A percentile compares a stretch with the other conserved stretches of the same genome.
Evolutionary conservation across 2,888 invertebrate species (phyloP).

Genomic region (Yponomeuta evonymella): DNA sequence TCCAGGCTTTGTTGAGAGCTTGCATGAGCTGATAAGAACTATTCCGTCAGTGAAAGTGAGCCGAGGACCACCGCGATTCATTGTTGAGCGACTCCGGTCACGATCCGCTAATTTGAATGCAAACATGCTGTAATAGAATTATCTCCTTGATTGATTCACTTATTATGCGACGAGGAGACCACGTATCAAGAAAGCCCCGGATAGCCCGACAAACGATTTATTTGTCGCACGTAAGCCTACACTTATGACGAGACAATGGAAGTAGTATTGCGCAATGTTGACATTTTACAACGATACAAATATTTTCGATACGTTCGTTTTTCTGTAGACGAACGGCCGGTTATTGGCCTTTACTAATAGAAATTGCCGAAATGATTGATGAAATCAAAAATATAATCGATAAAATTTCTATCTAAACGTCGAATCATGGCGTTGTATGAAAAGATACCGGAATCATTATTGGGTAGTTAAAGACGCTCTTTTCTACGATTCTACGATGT

Average conservation of each 20-base stretch:
- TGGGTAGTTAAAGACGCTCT: conserved; percentile 10
- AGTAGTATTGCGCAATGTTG: conserved; percentile 55
- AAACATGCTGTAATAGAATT: conserved; percentile 54
- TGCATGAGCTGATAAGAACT: conserved; percentile 29
- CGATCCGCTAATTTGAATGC: conserved; percentile 58
- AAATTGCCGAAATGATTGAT: conserved; percentile 16
- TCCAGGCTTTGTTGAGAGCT: conserved; percentile 12
- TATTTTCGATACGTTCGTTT: conserved; percentile 11
- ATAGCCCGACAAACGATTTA: conserved; percentile 29
- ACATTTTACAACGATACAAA: conserved; percentile 4
- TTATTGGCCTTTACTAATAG: conserved; percentile 9
- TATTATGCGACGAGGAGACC: conserved; percentile 51
- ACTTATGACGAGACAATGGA: conserved; percentile 44
- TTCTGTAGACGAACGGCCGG: background rate
- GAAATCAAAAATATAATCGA: conserved; percentile 16
- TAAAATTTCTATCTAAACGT: conserved; percentile 14
- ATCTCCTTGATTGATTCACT: conserved; percentile 63
- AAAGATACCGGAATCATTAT: conserved; percentile 4
- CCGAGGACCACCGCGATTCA: conserved; percentile 31
- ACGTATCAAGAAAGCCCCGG: conserved; percentile 46
- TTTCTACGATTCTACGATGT: conserved; percentile 6
- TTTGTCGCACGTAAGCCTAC: conserved; percentile 48
- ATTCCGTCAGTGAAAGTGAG: conserved; percentile 39
- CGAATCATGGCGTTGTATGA: conserved; percentile 9
- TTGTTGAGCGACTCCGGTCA: conserved; percentile 54